Evolutionary conservation across 2,888 invertebrate species (phyloP).

Genomic region (Ischnura elegans): DNA sequence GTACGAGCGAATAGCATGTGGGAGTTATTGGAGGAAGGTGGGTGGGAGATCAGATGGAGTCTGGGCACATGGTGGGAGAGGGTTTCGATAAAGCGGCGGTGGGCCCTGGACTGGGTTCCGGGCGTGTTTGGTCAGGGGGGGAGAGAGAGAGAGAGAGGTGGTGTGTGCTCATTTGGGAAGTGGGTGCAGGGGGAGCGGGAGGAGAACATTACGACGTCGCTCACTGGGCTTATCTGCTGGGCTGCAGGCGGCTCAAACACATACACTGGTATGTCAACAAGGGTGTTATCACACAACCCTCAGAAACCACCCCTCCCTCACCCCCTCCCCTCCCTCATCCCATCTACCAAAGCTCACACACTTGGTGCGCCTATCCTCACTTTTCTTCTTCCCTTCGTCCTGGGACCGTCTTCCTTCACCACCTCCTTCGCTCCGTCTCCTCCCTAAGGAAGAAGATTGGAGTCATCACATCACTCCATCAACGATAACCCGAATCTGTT

Average conservation of each 20-base stretch:
- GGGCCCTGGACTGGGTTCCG: slow-evolving; percentile 72
- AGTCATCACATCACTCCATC: no score
- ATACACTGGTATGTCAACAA: slow-evolving; percentile 69
- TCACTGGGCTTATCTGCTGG: slow-evolving; percentile 68
- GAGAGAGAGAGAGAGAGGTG: slow-evolving; percentile 68
- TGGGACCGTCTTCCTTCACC: no score
- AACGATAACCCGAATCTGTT: no score
- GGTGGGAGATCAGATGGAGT: slow-evolving; percentile 7
- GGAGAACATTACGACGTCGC: slow-evolving; percentile 70
- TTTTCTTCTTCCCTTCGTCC: neutral
- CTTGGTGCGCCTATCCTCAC: neutral
- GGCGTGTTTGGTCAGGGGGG: slow-evolving; percentile 70
- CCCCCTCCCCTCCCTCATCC: neutral
- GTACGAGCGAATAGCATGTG: neutral
- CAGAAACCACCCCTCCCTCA: slow-evolving; percentile 34
- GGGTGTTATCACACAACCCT: slow-evolving; percentile 60
- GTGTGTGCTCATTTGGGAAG: slow-evolving; percentile 58
- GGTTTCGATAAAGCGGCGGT: slow-evolving; percentile 70
- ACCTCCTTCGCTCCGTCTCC: neutral
- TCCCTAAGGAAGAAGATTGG: no score
- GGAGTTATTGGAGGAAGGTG: neutral
- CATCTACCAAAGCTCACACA: neutral
- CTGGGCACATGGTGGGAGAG: neutral
- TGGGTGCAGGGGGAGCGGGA: slow-evolving; percentile 74
- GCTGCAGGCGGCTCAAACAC: slow-evolving; percentile 65